These are phyloP conservation scores for Phallusia fumigata DNA, from an alignment of 23 tunicate species.

Conservation along the genomic window DNA sequence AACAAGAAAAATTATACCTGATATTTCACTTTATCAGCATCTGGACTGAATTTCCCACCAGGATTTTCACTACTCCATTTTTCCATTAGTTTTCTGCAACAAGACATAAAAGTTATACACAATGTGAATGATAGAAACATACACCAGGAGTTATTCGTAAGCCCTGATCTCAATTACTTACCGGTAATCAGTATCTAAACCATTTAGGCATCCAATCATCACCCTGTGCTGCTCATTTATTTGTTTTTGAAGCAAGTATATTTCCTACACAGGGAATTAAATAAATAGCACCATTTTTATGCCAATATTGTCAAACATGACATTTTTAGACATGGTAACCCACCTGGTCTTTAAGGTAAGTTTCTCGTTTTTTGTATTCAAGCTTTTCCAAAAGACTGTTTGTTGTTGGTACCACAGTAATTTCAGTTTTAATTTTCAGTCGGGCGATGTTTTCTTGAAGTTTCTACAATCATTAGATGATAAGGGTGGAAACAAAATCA, in stretches of 20 bases:
- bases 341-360: slow-evolving; percentile 48
- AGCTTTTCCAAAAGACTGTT: slow-evolving; percentile 28
- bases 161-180: background rate
- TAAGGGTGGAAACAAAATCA: background rate
- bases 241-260: slow-evolving; percentile 18
- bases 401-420: slow-evolving; percentile 18
- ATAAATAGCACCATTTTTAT: background rate
- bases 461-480: slow-evolving; percentile 11
- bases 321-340: background rate
- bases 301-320: too few relatives aligned
- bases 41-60: slow-evolving; percentile 46
- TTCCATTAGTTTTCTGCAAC: slow-evolving; percentile 25
- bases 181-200: slow-evolving; percentile 47
- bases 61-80: slow-evolving; percentile 15
- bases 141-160: too few relatives aligned
- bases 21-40: slow-evolving; percentile 29
- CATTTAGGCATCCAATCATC: slow-evolving; percentile 36
- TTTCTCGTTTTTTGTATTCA: slow-evolving; percentile 26
- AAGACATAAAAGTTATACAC: background rate
- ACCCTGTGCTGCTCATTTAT: slow-evolving; percentile 18
- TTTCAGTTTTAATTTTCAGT: slow-evolving; percentile 12
- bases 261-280: slow-evolving; percentile 15
- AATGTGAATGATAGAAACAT: background rate
- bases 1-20: slow-evolving; percentile 18
- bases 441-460: slow-evolving; percentile 25